phyloP scores from a whole-genome alignment of 1,140 invertebrate genomes.

The Sogatella furcifera region DNA sequence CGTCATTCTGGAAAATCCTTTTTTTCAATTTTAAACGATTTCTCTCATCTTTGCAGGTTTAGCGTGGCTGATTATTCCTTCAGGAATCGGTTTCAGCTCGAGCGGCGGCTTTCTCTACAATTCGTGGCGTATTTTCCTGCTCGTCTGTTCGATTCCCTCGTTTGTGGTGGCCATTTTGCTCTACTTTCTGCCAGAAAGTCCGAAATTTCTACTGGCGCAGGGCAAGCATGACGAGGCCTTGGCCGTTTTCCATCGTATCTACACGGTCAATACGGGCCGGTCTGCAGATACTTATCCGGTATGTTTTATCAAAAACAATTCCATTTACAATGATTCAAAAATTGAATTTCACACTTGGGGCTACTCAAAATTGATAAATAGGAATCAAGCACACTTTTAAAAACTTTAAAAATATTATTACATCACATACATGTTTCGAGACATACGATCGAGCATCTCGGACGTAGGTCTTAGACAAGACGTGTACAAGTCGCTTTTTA shows the following conservation, averaged over 20 bases:
- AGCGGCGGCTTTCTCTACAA: constrained; percentile 57
- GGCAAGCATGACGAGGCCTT: constrained; percentile 67
- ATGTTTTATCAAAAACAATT: too few relatives aligned
- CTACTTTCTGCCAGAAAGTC: constrained; percentile 81
- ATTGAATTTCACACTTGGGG: too few relatives aligned
- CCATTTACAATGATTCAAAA: too few relatives aligned
- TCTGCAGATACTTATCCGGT: constrained; percentile 55
- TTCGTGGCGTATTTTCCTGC: constrained; percentile 83
- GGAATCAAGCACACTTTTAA: too few relatives aligned
- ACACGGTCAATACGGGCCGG: constrained; percentile 65
- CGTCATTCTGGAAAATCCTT: too few relatives aligned
- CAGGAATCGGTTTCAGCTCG: constrained; percentile 21
- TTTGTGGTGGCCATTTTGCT: constrained; percentile 72
- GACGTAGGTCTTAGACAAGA: too few relatives aligned
- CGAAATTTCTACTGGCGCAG: constrained; percentile 71
- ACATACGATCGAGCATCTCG: too few relatives aligned
- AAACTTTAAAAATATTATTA: too few relatives aligned
- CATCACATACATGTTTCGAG: too few relatives aligned
- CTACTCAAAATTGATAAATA: too few relatives aligned
- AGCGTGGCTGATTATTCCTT: constrained; percentile 79
- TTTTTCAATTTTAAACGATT: neutral
- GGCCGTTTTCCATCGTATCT: constrained; percentile 67
- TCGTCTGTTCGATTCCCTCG: constrained; percentile 76
- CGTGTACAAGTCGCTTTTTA: too few relatives aligned
- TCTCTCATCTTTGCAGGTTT: constrained; percentile 40